These are phyloP conservation scores for Helicoverpa zea DNA, from an alignment of 1,140 invertebrate species.

Conservation along the genomic window DNA sequence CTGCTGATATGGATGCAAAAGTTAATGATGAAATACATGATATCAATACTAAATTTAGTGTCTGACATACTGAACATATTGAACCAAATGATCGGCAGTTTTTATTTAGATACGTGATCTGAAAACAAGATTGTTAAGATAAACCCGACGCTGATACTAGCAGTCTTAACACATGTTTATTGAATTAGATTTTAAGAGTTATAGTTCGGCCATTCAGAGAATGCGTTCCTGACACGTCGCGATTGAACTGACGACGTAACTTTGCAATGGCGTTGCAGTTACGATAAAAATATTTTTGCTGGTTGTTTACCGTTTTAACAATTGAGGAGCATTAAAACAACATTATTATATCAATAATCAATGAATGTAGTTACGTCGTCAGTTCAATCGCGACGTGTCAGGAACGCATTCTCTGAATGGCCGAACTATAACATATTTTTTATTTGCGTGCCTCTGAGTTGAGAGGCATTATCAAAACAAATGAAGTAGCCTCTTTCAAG, in stretches of 20 bases:
- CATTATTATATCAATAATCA: too few relatives aligned
- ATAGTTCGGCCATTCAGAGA: too few relatives aligned
- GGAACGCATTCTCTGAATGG: too few relatives aligned
- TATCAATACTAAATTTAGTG: background rate
- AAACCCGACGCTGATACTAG: background rate
- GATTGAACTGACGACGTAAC: too few relatives aligned
- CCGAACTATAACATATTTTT: conserved; percentile 21
- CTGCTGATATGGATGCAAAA: background rate
- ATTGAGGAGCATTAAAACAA: too few relatives aligned
- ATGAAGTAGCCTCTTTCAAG: conserved; percentile 26
- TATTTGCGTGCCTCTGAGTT: background rate
- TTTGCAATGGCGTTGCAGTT: too few relatives aligned
- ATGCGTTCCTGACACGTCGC: too few relatives aligned
- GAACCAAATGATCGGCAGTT: conserved; percentile 21
- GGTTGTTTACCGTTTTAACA: too few relatives aligned
- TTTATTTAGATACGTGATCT: conserved; percentile 16
- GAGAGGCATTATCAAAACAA: conserved; percentile 35
- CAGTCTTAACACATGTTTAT: conserved; percentile 20
- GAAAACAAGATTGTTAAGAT: conserved; percentile 8
- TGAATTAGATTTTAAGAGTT: conserved; percentile 11
- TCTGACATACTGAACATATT: background rate
- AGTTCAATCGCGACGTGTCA: too few relatives aligned
- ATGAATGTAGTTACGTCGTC: too few relatives aligned
- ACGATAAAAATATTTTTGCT: too few relatives aligned
- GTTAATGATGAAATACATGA: background rate